Evolutionary conservation across 1,140 invertebrate species (phyloP).

Genomic region (Scaptomyza graminum): DNA sequence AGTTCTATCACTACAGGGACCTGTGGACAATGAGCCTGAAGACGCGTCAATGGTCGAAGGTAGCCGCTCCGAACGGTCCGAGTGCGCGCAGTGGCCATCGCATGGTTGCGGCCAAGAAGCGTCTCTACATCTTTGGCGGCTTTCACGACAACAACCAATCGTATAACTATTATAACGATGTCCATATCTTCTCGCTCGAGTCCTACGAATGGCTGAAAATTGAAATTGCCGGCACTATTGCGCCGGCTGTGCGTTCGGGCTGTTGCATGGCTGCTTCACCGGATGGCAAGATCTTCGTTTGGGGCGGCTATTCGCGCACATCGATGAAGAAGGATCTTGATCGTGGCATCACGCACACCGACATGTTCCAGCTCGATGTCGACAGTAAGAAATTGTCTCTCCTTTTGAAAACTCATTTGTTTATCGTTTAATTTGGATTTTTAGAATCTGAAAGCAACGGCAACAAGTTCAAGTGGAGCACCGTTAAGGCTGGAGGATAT

Average conservation of each 20-base stretch:
- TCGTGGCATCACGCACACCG: constrained; percentile 91
- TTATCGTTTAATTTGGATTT: not conserved
- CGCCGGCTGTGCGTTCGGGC: constrained; percentile 89
- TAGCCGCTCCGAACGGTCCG: constrained; percentile 88
- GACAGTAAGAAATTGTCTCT: constrained; percentile 86
- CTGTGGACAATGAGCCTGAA: constrained; percentile 93
- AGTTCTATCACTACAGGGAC: constrained; percentile 97
- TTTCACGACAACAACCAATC: constrained; percentile 95
- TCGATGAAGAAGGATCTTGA: constrained; percentile 92
- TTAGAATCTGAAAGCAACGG: constrained; percentile 86
- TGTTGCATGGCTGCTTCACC: constrained; percentile 88
- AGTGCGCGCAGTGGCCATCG: constrained; percentile 94
- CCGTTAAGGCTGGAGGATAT: constrained; percentile 88
- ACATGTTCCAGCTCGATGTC: constrained; percentile 90
- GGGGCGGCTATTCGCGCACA: constrained; percentile 94
- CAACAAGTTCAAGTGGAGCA: constrained; percentile 89
- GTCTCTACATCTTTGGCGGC: constrained; percentile 95
- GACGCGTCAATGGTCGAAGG: constrained; percentile 95
- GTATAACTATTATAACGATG: constrained; percentile 95
- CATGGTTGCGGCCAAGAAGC: constrained; percentile 91
- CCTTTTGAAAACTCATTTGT: not conserved
- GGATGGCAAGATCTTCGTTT: constrained; percentile 89
- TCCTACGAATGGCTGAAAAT: constrained; percentile 92
- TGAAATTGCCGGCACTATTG: constrained; percentile 86
- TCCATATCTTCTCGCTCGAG: constrained; percentile 92